Base-by-base conservation (phyloP, 1,140 invertebrate genomes). In the Aphis craccivora region DNA sequence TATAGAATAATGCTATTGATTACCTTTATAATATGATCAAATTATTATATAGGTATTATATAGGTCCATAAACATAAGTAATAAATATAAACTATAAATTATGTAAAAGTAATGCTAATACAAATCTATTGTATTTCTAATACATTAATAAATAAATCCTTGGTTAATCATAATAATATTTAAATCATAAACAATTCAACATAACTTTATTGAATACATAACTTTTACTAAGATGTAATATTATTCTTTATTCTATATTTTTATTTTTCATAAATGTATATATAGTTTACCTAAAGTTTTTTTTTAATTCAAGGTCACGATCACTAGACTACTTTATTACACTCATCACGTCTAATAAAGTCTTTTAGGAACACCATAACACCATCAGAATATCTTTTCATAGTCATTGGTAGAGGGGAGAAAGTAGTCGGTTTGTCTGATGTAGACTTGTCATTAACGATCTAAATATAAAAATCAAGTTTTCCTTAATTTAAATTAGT, bases 391-490 rank as follows among this genome's bases (percentile, higher is more conserved):
- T 86, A 45, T 86, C 5, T 45, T 86, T 84, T 37, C 60, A 67
- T n/a, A 86, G 23, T 43, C 84, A 40, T 86, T 20, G 9, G 11
- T 48, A 45, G 84, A 48, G 23, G 43, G 23, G 40, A 18, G 5
- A 45, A 23, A 25, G n/a, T 18, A 43, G 43, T 48, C 43, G 18
- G 43, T 45, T 87, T 23, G 18, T 14, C 43, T 30, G 84, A 87
- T 76, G 60, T 76, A 76, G 60, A 35, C 60, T 76, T 20, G 60
- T 20, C 30, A n/a, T n/a, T 76, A 76, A 76, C n/a, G n/a, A 87
- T 87, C 84, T 87, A 87, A 87, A 87, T 87, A 87, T 87, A 87
- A 87, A 86, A 48, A 87, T 25, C 43, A 43, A 25, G 43, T n/a
- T 48, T 45, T n/a, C 37, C 43, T 43, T 11, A 87, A n/a, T 87